Evolutionary conservation across 2,888 invertebrate species (phyloP).

Genomic region (Coremacera marginata): DNA sequence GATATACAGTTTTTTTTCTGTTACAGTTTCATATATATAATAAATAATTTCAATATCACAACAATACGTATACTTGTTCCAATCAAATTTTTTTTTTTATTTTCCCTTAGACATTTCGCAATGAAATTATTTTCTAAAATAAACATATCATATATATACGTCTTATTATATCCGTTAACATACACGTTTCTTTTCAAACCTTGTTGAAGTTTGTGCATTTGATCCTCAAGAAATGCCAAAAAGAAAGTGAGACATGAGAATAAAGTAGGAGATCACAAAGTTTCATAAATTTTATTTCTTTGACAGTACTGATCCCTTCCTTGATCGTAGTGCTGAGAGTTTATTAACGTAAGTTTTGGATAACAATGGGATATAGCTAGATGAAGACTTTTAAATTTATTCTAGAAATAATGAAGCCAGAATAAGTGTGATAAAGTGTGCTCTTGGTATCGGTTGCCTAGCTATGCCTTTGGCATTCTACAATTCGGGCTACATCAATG

Average conservation of each 20-base stretch:
- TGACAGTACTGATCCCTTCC: conserved; percentile 44
- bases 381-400: not conserved
- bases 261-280: no score
- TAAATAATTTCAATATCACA: no score
- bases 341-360: conserved; percentile 48
- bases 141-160: no score
- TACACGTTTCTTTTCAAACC: not conserved
- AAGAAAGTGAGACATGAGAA: no score
- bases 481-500: conserved; percentile 85
- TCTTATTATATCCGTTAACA: no score
- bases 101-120: no score
- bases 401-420: conserved; percentile 75
- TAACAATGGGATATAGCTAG: not conserved
- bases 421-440: conserved; percentile 89
- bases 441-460: conserved; percentile 92
- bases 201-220: not conserved
- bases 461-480: conserved; percentile 95
- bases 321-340: conserved; percentile 29
- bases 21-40: no score
- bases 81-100: no score
- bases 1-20: no score
- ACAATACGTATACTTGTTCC: no score
- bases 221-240: no score
- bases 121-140: no score
- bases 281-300: not conserved